Conservation (phyloP, 92 coral and sea anemone species). For the Epizoanthus rinbou region DNA sequence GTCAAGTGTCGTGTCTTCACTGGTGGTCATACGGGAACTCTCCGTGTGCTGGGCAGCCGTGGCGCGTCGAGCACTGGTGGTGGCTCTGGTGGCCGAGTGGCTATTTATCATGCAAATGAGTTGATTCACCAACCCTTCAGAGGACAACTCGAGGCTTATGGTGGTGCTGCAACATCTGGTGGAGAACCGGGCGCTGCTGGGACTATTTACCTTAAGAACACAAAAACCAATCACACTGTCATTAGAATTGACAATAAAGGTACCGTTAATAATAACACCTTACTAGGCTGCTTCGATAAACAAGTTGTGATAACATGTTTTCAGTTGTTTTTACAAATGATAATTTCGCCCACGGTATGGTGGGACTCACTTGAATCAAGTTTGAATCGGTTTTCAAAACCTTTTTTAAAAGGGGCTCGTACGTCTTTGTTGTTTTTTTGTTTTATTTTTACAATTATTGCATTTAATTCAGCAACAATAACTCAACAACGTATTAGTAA, state of each 20-base stretch:
- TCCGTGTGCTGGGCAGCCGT: conserved; percentile 64
- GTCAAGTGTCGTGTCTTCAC: conserved; percentile 60
- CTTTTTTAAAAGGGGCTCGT: no score
- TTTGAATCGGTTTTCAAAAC: not conserved
- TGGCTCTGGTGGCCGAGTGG: conserved; percentile 77
- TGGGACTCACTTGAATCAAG: not conserved
- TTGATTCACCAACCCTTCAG: conserved; percentile 62
- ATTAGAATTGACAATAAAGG: conserved; percentile 62
- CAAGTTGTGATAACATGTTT: no score
- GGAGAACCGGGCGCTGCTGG: conserved; percentile 82
- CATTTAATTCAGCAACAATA: no score
- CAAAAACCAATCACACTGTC: conserved; percentile 49
- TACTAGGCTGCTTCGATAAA: no score
- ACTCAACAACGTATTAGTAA: no score
- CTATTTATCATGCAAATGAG: conserved; percentile 60
- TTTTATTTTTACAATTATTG: no score
- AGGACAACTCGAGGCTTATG: conserved; percentile 64
- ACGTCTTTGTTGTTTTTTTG: no score
- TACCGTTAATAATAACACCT: conserved; percentile 6
- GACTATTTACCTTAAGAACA: conserved; percentile 63
- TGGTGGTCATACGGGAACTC: conserved; percentile 75
- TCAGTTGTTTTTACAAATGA: no score
- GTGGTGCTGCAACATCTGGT: conserved; percentile 59
- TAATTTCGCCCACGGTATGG: no score
- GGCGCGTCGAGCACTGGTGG: conserved; percentile 69